Conservation (phyloP, 2,113 vertebrate genomes). For the Sander lucioperca region DNA sequence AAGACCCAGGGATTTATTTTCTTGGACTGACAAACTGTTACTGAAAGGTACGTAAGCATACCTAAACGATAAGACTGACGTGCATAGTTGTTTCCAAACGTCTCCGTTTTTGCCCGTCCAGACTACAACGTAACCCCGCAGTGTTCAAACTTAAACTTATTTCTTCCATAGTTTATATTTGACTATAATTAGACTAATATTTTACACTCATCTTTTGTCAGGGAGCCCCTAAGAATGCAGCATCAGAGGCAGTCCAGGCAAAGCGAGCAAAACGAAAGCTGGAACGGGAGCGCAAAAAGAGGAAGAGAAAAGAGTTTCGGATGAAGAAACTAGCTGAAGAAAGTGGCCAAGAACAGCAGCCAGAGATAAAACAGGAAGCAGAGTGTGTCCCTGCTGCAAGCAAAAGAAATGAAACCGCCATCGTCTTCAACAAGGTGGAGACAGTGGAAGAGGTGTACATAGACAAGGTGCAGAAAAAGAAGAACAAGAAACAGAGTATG, state of each 20-base stretch:
- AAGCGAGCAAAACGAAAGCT: constrained; percentile 89
- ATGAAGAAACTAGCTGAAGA: constrained; percentile 86
- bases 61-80: too few relatives aligned
- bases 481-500: constrained; percentile 83
- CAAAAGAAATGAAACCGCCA: constrained; percentile 63
- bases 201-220: constrained; percentile 53
- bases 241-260: constrained; percentile 85
- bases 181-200: background rate
- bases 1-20: too few relatives aligned
- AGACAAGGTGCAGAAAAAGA: constrained; percentile 84
- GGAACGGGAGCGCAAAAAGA: constrained; percentile 93
- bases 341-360: constrained; percentile 27
- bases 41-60: too few relatives aligned
- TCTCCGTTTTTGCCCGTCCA: too few relatives aligned
- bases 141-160: too few relatives aligned
- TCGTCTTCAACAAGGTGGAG: constrained; percentile 92
- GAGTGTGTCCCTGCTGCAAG: background rate
- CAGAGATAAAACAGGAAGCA: constrained; percentile 46
- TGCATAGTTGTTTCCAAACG: too few relatives aligned
- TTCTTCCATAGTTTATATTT: too few relatives aligned
- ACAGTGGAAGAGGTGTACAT: constrained; percentile 81
- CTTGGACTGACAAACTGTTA: too few relatives aligned
- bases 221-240: constrained; percentile 81
- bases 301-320: constrained; percentile 89
- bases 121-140: too few relatives aligned